Conservation (phyloP, 2,888 invertebrate genomes). For the Apotomis turbidana region DNA sequence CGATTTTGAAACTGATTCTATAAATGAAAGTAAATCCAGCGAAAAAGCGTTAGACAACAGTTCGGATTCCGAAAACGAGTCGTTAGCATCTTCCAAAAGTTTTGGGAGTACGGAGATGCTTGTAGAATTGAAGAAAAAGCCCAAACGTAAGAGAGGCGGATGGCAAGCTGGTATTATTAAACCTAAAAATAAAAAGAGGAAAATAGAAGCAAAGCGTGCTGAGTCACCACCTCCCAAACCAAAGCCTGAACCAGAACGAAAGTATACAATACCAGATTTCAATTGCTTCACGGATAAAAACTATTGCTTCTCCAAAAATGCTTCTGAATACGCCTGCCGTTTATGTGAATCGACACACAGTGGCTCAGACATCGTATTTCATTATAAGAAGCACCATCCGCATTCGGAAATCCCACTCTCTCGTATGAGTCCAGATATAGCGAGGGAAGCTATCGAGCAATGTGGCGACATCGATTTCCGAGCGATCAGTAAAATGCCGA, state of each 20-base stretch:
- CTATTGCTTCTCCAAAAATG: slow-evolving; percentile 72
- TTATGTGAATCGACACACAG: slow-evolving; percentile 78
- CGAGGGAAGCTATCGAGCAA: slow-evolving; percentile 82
- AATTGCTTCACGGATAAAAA: slow-evolving; percentile 71
- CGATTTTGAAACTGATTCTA: slow-evolving; percentile 68
- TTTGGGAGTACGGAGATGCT: slow-evolving; percentile 62
- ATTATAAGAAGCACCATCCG: slow-evolving; percentile 86
- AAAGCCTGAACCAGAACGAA: slow-evolving; percentile 37
- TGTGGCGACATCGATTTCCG: slow-evolving; percentile 73
- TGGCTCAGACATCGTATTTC: slow-evolving; percentile 86
- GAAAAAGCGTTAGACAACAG: slow-evolving; percentile 53
- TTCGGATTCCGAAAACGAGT: slow-evolving; percentile 67
- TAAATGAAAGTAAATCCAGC: slow-evolving; percentile 59
- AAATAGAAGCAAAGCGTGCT: slow-evolving; percentile 48
- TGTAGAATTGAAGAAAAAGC: slow-evolving; percentile 64
- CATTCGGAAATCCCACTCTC: slow-evolving; percentile 87
- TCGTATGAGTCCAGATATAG: slow-evolving; percentile 79
- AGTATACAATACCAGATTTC: slow-evolving; percentile 54
- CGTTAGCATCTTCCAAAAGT: slow-evolving; percentile 64
- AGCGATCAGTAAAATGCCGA: slow-evolving; percentile 63
- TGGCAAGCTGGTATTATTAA: slow-evolving; percentile 74
- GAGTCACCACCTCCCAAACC: slow-evolving; percentile 44
- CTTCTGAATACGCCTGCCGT: slow-evolving; percentile 80
- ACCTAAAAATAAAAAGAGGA: slow-evolving; percentile 67
- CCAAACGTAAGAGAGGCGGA: slow-evolving; percentile 63